phyloP scores from a whole-genome alignment of 2,888 invertebrate species.

The Onthophagus sagittarius region DNA sequence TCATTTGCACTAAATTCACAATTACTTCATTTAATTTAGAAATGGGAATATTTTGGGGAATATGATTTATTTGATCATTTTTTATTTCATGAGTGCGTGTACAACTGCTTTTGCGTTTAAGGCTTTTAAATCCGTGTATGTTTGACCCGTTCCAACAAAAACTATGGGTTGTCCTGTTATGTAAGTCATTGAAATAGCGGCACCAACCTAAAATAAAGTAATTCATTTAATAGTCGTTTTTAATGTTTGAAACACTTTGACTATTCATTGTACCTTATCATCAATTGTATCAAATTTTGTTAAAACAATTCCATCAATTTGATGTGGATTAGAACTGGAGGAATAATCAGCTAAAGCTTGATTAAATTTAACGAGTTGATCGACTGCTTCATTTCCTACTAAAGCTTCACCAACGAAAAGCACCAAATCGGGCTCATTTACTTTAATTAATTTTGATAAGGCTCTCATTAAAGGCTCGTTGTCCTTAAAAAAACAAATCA shows the following conservation, averaged over 20 bases:
- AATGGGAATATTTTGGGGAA: not conserved
- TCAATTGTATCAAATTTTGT: conserved; percentile 99
- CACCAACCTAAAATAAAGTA: conserved; percentile 72
- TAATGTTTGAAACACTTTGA: too few species aligned
- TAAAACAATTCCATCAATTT: conserved; percentile 97
- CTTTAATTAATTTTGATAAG: conserved; percentile 92
- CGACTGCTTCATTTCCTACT: conserved; percentile 99
- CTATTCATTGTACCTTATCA: conserved; percentile 70
- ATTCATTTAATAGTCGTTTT: too few species aligned
- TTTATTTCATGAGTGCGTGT: conserved; percentile 88
- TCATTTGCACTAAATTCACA: not conserved
- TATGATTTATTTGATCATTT: not conserved
- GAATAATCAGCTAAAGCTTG: conserved; percentile 93
- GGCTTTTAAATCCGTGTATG: conserved; percentile 95
- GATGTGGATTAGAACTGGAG: conserved; percentile 68
- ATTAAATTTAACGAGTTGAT: conserved; percentile 98
- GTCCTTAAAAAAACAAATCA: conserved; percentile 53
- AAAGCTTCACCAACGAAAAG: conserved; percentile 99
- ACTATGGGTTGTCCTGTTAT: conserved; percentile 99
- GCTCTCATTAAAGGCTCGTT: conserved; percentile 99
- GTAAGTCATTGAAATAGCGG: conserved; percentile 99
- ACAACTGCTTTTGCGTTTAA: conserved; percentile 96
- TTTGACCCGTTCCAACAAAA: conserved; percentile 98
- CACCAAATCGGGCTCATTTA: conserved; percentile 96
- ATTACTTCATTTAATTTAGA: not conserved